Percentiles rank a stretch among this genome's conserved stretches.
phyloP scores from a whole-genome alignment of 2,113 vertebrate genomes.

The Gallinago paraguaiae region DNA sequence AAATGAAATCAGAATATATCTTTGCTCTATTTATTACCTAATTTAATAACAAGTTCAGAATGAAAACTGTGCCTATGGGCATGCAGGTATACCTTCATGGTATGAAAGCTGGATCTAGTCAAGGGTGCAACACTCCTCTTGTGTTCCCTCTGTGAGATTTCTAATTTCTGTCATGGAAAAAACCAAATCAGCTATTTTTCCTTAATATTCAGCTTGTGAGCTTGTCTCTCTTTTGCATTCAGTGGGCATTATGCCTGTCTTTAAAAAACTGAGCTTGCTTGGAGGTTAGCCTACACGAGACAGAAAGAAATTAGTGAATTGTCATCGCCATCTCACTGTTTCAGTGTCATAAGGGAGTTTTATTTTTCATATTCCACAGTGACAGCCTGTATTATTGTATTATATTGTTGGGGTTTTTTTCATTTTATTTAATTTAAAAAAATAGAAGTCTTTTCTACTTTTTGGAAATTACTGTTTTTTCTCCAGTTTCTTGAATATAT shows the following conservation, averaged over 20 bases:
- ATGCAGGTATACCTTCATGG: neutral
- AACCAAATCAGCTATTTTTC: neutral
- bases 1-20: neutral
- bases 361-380: neutral
- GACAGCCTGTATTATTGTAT: neutral
- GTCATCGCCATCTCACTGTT: neutral
- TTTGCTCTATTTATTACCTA: neutral
- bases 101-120: neutral
- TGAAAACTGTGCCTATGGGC: neutral
- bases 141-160: neutral
- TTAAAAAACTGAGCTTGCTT: neutral
- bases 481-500: neutral
- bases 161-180: neutral
- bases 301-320: neutral
- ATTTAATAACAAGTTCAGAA: neutral
- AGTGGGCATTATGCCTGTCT: neutral
- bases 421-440: neutral
- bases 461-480: neutral
- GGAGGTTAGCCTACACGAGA: neutral
- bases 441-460: neutral
- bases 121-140: neutral
- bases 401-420: no score
- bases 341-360: neutral
- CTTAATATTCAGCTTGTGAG: neutral
- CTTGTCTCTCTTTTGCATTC: neutral